Evolutionary conservation across 2,113 vertebrate genomes (phyloP), one percentile per base, ranked within the genome.

Genomic region (Brachyistius frenatus): DNA sequence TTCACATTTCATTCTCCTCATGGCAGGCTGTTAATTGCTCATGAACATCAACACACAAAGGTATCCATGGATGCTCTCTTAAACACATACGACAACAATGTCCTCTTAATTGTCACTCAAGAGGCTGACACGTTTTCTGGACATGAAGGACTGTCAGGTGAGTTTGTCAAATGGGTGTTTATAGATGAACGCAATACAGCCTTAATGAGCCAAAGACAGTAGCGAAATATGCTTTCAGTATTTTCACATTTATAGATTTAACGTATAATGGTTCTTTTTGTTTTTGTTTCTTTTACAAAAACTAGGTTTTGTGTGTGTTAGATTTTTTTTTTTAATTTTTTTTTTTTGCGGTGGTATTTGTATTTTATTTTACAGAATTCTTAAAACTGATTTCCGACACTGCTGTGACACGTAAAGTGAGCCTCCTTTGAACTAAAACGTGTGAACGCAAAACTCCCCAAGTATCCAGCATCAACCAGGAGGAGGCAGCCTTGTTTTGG

Each of bases 111-210:
- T 78, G 78, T 73, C 58, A 77, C 76, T 89, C 64, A 37, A 83
- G 72, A 66, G 76, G 80, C 73, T 53, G 54, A 77, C 90, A 93
- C 89, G 89, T 95, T 94, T 92, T 92, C 86, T 94, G 90, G 95
- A 96, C 95, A 94, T 94, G 90, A 91, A 95, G 93, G 93, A 93
- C 92, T 93, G 93, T 93, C 93, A 95, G 92, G 93, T 94, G 93
- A 96, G 70, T 83, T 86, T 92, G 93, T 94, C 93, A 89, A 91
- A 93, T 79, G 88, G 89, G 54, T 93, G 87, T 87, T 88, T 87
- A 85, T 85, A 73, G 47, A 52, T 50, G 33, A 47, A 65, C 67
- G 64, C 2, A 37, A 41, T 39, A 4, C 31, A 8, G 8, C 10
- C 1, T 5, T 35, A 36, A 15, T 49, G 37, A 32, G 13, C 16